phyloP scores from a whole-genome alignment of 2,888 invertebrate species.

The Apantesis nais region DNA sequence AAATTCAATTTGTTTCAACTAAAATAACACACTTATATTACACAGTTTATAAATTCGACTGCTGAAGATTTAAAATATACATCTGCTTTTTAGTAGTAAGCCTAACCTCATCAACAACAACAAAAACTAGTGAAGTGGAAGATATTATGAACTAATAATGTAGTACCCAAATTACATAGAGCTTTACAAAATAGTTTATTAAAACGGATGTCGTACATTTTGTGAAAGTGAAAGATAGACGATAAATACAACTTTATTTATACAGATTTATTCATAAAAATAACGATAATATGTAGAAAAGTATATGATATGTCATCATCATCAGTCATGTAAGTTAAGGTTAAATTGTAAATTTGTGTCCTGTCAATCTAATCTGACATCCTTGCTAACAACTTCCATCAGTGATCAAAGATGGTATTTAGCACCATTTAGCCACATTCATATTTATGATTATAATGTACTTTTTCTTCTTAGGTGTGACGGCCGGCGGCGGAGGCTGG shows the following conservation, averaged over 20 bases:
- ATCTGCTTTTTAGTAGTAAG: no score
- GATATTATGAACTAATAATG: neutral
- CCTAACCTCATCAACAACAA: neutral
- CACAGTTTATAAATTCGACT: no score
- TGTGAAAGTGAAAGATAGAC: neutral
- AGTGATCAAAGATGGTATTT: neutral
- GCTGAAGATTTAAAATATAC: neutral
- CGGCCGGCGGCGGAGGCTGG: slow-evolving; percentile 84
- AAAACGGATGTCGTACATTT: neutral
- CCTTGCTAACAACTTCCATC: no score
- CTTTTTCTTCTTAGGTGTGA: slow-evolving; percentile 64
- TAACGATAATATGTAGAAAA: no score
- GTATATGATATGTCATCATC: no score
- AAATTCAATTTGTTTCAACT: no score
- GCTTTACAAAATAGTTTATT: neutral
- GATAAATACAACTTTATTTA: neutral
- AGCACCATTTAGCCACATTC: no score
- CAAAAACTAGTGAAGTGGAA: neutral
- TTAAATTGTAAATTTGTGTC: no score
- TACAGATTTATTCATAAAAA: neutral
- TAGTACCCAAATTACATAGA: neutral
- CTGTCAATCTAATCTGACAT: no score
- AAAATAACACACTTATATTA: no score
- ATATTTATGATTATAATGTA: neutral
- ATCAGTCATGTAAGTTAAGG: no score